Evolutionary conservation across 2,888 invertebrate genomes (phyloP).

Genomic region (Omphaloscelis lunosa): DNA sequence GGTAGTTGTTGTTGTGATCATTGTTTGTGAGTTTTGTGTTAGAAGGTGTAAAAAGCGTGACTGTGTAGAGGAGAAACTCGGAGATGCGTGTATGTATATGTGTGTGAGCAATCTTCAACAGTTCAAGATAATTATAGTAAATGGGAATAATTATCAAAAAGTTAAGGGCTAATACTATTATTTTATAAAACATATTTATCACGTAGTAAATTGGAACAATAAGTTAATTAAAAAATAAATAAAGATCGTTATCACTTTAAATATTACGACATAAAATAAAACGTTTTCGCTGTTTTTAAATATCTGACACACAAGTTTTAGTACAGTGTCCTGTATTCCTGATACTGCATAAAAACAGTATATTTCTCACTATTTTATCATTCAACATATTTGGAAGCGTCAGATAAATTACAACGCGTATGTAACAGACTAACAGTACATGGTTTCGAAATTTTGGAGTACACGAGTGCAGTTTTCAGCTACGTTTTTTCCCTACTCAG

Average conservation of each 20-base stretch:
- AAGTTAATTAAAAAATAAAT: neutral
- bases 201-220: neutral
- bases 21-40: neutral
- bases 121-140: neutral
- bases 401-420: constrained; percentile 34
- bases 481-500: neutral
- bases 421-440: constrained; percentile 30
- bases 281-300: neutral
- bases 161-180: neutral
- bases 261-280: neutral
- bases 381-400: constrained; percentile 16
- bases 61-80: neutral
- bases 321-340: neutral
- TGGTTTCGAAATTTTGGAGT: constrained; percentile 27
- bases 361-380: constrained; percentile 41
- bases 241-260: neutral
- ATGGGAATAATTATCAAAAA: neutral
- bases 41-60: neutral
- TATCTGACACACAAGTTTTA: neutral
- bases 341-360: constrained; percentile 12
- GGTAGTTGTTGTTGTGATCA: neutral
- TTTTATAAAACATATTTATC: neutral
- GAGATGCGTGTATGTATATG: neutral
- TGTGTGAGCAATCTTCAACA: neutral
- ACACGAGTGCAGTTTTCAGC: constrained; percentile 23